These are phyloP conservation scores for Kryptolebias marmoratus DNA, from an alignment of 2,113 vertebrate genomes.

Conservation along the genomic window DNA sequence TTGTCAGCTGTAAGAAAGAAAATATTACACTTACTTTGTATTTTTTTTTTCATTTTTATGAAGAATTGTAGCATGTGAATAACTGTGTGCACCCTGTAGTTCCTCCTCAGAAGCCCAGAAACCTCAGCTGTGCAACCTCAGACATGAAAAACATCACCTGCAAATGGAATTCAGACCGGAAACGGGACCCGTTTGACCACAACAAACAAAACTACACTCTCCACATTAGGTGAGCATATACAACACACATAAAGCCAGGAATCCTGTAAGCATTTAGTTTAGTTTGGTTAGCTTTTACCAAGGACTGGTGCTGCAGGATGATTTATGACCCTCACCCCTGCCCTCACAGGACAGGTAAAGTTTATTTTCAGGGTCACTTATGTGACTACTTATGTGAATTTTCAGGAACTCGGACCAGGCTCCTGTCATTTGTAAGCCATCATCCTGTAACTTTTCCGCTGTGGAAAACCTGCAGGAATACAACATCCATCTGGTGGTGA, in stretches of 20 bases:
- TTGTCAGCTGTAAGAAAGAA: constrained; percentile 66
- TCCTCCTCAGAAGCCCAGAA: constrained; percentile 66
- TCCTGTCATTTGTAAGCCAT: constrained; percentile 1
- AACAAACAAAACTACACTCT: constrained; percentile 44
- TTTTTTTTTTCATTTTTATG: background rate
- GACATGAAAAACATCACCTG: constrained; percentile 58
- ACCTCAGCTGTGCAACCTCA: constrained; percentile 64
- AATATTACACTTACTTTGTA: background rate
- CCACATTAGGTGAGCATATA: constrained; percentile 53
- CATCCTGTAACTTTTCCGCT: constrained; percentile 51
- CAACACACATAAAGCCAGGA: background rate
- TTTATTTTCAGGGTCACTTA: background rate
- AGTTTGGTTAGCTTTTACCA: background rate
- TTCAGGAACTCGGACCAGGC: constrained; percentile 47
- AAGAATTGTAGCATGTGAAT: background rate
- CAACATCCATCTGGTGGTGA: constrained; percentile 60
- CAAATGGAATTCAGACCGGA: constrained; percentile 54
- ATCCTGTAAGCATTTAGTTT: background rate
- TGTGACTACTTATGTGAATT: background rate
- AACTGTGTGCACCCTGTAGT: constrained; percentile 34
- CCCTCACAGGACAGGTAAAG: no score
- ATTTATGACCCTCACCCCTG: no score
- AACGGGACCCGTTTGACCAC: fast-evolving
- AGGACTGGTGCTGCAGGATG: background rate
- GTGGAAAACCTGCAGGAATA: constrained; percentile 52